Evolutionary conservation across 2,113 vertebrate genomes (phyloP).

Genomic region (Chionis minor): DNA sequence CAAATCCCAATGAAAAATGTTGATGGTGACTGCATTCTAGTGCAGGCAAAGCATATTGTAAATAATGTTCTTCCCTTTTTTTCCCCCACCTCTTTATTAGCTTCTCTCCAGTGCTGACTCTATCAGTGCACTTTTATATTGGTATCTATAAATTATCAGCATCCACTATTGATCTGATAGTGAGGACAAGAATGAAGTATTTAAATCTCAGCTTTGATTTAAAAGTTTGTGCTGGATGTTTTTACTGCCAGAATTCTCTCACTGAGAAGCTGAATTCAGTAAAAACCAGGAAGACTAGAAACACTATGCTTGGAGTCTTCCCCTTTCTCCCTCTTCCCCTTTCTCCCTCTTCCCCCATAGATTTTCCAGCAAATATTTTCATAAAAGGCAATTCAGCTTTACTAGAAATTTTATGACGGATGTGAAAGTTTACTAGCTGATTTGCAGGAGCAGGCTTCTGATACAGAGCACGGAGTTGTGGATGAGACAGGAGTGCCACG

Average conservation of each 20-base stretch:
- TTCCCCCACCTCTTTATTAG: not conserved
- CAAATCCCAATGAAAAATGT: conserved; percentile 16
- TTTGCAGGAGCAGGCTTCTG: not conserved
- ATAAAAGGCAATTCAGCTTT: not conserved
- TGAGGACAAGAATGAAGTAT: not conserved
- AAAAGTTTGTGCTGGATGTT: not conserved
- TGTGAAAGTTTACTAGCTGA: not conserved
- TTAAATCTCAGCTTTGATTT: conserved; percentile 8
- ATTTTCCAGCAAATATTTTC: not conserved
- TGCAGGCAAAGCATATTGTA: not conserved
- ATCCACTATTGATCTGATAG: not conserved
- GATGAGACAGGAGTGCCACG: not conserved
- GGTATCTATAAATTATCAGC: not conserved
- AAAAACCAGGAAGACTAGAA: not conserved
- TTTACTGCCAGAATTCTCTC: not conserved
- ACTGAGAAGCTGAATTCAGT: not conserved
- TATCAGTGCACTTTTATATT: not conserved
- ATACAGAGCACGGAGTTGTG: fast-evolving
- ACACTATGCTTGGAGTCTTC: not conserved
- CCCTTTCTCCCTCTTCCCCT: not conserved
- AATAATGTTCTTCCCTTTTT: not conserved
- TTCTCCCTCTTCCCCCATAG: not conserved
- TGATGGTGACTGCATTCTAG: not conserved
- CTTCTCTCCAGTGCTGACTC: not conserved
- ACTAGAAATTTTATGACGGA: not conserved